Base-by-base conservation (phyloP, 1,140 invertebrate species). In the Platyscapa corneri region DNA sequence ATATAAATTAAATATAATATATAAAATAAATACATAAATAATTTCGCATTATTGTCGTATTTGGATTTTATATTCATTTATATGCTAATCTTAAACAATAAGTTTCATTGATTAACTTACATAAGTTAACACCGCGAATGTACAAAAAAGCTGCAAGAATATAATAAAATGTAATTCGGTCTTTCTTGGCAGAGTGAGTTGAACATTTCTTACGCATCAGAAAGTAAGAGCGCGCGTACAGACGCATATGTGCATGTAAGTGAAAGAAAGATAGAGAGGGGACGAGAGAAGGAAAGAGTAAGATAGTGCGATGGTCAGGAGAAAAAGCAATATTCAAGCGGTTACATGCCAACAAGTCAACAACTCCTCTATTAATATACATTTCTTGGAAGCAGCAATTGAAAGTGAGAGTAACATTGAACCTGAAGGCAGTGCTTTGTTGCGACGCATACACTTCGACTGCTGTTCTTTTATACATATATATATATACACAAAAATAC, bases 381-480 rank as follows among this genome's bases (percentile, higher is more conserved):
- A 86, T 80, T 89, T 90, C 88, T 88, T 85, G 87, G 86, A 88
- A 89, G 78, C 79, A 79, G 18, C 56, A 85, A 89, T 87, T 86
- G 89, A 90, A 89, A 90, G 88, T 87, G 87, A 90, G 88, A 89
- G 89, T 89, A 89, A 87, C 88, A 89, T 90, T 90, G 89, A 89
- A 90, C 89, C 89, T 90, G 88, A 88, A 88, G 53, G 10, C 32
- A 42, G 12, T 80, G n/a, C 18, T 42, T 49, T 46, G 37, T 49
- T 30, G 18, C 23, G 7, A 7, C 2, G 1, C 30, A 34, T 67
- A 32, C 30, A 10, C 27, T 42, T 0, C 67, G 23, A 42, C 20
- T 74, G 20, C 37, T 74, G 34, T n/a, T 74, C 20, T 42, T 74
- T 39, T 74, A 42, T 42, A 18, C 42, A 42, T 39, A 42, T 42